Evolutionary conservation across 2,797 vertebrate genomes (phyloP), one percentile per base, ranked within the genome.

Genomic region (Neosilurus mollespiculum): DNA sequence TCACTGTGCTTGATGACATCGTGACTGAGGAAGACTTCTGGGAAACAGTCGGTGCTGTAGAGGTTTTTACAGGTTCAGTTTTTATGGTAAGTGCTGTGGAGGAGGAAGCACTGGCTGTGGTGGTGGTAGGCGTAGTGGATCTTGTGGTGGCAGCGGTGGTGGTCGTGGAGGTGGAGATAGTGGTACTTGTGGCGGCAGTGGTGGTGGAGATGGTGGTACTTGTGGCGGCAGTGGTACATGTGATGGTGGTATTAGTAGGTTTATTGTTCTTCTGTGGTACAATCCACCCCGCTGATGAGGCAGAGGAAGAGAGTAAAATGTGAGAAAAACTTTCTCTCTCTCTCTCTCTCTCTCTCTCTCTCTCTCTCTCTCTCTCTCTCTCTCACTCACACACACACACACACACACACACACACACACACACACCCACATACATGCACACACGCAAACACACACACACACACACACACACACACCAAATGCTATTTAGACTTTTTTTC

Each of bases 211-310:
- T 84, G 11, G 58, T 34, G 58, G 43, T 76, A 7, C 22, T n/a
- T 43, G 59, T 51, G 64, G 43, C 76, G 11, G 30, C 16, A 34
- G 24, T n/a, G 12, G 61, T 20, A 20, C 10, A 1, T 4, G 66
- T 49, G 37, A 49, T 11, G 14, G 72, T 61, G 53, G 34, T 12
- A 20, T 89, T 78, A 0, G 92, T 93, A 84, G 92, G 93, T 1
- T 94, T 94, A 0, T 94, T 95, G 85, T 93, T 95, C 81, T 95
- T 95, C 88, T 95, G 95, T 49, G 94, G 94, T 84, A 95, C 94
- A 94, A 85, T 95, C 95, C 59, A 92, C 93, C 43, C 72, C 34
- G 15, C 59, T 81, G 75, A 78, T 16, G 3, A 54, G 3, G n/a
- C 18, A 24, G 30, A 37, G 8, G 67, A 11, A 54, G 73, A 51